These are phyloP conservation scores for Cosmopolites sordidus DNA, from an alignment of 2,888 invertebrate genomes.

Conservation along the genomic window DNA sequence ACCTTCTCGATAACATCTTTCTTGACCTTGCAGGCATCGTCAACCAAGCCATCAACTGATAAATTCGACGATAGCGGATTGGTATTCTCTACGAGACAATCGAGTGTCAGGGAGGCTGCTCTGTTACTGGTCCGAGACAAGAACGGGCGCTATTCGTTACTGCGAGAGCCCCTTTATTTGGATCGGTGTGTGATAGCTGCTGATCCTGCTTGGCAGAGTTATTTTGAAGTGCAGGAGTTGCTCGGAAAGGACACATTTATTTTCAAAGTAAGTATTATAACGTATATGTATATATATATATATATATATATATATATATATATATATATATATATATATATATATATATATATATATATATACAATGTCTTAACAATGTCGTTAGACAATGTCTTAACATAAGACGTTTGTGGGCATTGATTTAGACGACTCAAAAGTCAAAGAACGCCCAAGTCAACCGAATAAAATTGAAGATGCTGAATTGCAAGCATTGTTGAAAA, in stretches of 20 bases:
- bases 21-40: conserved; percentile 11
- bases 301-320: too few species aligned
- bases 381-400: too few species aligned
- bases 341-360: too few species aligned
- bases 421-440: too few species aligned
- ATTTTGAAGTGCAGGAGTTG: conserved; percentile 92
- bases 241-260: conserved; percentile 90
- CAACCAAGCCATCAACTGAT: conserved; percentile 16
- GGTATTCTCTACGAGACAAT: conserved; percentile 63
- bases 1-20: conserved; percentile 4
- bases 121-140: conserved; percentile 85
- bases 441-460: too few species aligned
- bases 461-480: too few species aligned
- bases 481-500: too few species aligned
- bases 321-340: too few species aligned
- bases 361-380: too few species aligned
- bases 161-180: conserved; percentile 85
- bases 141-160: conserved; percentile 77
- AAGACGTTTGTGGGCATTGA: too few species aligned
- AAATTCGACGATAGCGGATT: conserved; percentile 35
- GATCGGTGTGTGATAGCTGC: conserved; percentile 88
- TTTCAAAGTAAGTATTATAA: conserved; percentile 85
- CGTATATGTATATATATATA: too few species aligned
- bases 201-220: conserved; percentile 87
- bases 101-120: conserved; percentile 81